Conservation (phyloP, 2,113 vertebrate species). For the Ciconia stormi region DNA sequence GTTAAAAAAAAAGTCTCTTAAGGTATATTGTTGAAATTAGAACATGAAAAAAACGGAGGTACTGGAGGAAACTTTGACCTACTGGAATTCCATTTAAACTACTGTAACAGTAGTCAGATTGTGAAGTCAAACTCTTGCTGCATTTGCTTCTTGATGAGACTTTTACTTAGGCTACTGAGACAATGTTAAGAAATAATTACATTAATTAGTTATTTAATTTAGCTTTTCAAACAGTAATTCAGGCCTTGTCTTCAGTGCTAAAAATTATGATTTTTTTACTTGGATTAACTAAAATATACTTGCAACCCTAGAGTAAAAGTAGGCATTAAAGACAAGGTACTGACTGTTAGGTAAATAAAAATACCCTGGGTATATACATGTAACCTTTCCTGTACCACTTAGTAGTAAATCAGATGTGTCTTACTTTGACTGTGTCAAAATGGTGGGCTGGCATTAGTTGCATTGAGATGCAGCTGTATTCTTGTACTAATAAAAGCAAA, state of each 20-base stretch:
- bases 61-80: slow-evolving; percentile 63
- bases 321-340: not conserved
- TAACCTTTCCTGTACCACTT: not conserved
- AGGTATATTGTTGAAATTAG: slow-evolving; percentile 59
- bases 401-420: not conserved
- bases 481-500: not conserved
- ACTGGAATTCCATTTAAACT: slow-evolving; percentile 60
- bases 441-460: not conserved
- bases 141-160: not conserved
- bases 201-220: not conserved
- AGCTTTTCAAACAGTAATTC: not conserved
- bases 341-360: not conserved
- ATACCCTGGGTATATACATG: not conserved
- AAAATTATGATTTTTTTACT: not conserved
- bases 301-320: not conserved
- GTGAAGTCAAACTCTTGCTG: not conserved
- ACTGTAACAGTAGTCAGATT: slow-evolving; percentile 70
- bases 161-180: not conserved
- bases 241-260: not conserved
- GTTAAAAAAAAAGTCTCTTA: slow-evolving; percentile 48
- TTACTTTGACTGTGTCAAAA: not conserved
- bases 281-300: not conserved
- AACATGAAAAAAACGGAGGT: slow-evolving; percentile 3
- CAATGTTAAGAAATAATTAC: not conserved
- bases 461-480: not conserved